Evolutionary conservation across 1,140 invertebrate species (phyloP).

Genomic region (Zaprionus davidi): DNA sequence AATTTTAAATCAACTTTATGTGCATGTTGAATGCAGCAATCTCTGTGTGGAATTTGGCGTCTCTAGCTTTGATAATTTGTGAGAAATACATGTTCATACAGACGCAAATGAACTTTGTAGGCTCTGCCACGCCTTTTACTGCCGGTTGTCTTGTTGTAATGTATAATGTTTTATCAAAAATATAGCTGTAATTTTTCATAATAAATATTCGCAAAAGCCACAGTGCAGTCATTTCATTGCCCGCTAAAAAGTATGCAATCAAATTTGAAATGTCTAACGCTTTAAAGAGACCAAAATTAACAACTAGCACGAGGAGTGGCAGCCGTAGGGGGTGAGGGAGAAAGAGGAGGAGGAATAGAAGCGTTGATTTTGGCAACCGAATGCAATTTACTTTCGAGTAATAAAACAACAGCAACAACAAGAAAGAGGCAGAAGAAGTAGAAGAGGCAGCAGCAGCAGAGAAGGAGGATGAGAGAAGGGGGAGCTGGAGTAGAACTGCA

Average conservation of each 20-base stretch:
- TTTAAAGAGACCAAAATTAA: not conserved
- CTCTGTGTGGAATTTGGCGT: too few species aligned
- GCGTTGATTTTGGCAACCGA: constrained; percentile 18
- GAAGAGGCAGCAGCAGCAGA: not conserved
- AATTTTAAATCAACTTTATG: too few species aligned
- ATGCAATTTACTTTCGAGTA: constrained; percentile 37
- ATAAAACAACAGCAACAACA: not conserved
- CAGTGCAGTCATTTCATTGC: not conserved
- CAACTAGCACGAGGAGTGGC: not conserved
- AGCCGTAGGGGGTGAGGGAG: too few species aligned
- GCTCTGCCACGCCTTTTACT: too few species aligned
- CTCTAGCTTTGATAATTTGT: too few species aligned
- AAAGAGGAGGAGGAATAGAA: too few species aligned
- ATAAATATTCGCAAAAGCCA: not conserved
- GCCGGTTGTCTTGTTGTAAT: not conserved
- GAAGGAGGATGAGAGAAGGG: not conserved
- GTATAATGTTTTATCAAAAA: too few species aligned
- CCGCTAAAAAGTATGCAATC: constrained; percentile 19
- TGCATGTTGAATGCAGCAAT: too few species aligned
- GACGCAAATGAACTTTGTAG: too few species aligned
- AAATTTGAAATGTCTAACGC: not conserved
- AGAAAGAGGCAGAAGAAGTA: not conserved
- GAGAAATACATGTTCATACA: too few species aligned
- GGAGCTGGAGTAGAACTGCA: not conserved
- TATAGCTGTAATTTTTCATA: too few species aligned